phyloP scores from a whole-genome alignment of 2,113 vertebrate genomes.

The Hydropotes inermis region DNA sequence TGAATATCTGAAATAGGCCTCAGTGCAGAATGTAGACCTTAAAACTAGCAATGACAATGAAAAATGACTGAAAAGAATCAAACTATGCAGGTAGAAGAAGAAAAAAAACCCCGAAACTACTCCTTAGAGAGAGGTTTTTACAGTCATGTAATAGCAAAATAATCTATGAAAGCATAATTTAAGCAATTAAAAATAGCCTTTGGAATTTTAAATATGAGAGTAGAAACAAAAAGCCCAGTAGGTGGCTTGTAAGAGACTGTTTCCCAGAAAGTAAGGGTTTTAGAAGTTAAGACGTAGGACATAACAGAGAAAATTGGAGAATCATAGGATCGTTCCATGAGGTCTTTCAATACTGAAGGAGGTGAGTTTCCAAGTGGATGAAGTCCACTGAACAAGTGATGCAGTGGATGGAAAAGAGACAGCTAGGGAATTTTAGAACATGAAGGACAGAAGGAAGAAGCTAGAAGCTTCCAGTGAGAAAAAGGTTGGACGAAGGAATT shows the following conservation, averaged over 20 bases:
- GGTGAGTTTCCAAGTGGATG: not conserved
- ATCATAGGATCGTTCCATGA: not conserved
- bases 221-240: not conserved
- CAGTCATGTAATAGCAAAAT: not conserved
- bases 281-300: not conserved
- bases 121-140: not conserved
- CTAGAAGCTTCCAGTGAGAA: not conserved
- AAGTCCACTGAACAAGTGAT: not conserved
- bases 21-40: not conserved
- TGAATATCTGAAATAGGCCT: not conserved
- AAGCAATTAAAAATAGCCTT: not conserved
- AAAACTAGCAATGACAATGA: not conserved
- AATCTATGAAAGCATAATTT: not conserved
- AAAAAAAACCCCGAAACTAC: not conserved
- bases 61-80: not conserved
- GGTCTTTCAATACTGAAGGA: not conserved
- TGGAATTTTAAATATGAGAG: not conserved
- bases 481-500: not conserved
- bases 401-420: not conserved
- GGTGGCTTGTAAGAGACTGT: not conserved
- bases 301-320: not conserved
- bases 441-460: not conserved
- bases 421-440: not conserved
- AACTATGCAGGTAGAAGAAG: not conserved
- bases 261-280: not conserved